Base-by-base conservation (phyloP, 2,797 vertebrate genomes). In the Mormyrops attenuatus region DNA sequence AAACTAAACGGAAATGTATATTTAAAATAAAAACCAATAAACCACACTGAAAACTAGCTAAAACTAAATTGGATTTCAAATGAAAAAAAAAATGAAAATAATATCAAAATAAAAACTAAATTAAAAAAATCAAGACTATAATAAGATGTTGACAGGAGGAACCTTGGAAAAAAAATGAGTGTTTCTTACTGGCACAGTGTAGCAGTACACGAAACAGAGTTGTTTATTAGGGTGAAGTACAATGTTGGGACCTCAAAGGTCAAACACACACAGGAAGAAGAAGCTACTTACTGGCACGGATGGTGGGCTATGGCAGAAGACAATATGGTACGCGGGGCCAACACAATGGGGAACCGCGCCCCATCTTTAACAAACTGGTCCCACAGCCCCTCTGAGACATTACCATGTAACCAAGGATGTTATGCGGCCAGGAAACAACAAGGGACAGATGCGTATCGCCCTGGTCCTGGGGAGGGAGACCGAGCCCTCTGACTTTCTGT, bases 211-310 rank as follows among this genome's bases (percentile, higher is more conserved):
- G 91, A 90, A 91, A 93, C 90, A 91, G 91, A 91, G 91, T 92
- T 93, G 90, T 93, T 94, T 94, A 95, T 94, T 94, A 94, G 90
- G 87, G 90, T 92, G 38, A 73, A 91, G 93, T 91, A 95, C 94
- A 95, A 95, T 95, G 91, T 92, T 0, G 50, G 93, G 93, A 93
- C 93, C 94, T 89, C 91, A 0, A 89, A 92, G 93, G 94, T 95
- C 92, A 93, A 90, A 89, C 91, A 92, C 91, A 92, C 90, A 94
- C 93, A 93, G 91, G 91, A 92, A 92, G 90, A 66, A 91, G 91
- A 91, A 89, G 93, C 92, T 88, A 91, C 90, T 88, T 69, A 73
- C 73, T 66, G 87, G 86, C 87, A 88, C 57, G 34, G 87, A 44
- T 20, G 34, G n/a, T 47, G 55, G 57, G 87, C 17, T 88, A 69